phyloP scores from a whole-genome alignment of 1,140 invertebrate species.

The Drosophila rufa region DNA sequence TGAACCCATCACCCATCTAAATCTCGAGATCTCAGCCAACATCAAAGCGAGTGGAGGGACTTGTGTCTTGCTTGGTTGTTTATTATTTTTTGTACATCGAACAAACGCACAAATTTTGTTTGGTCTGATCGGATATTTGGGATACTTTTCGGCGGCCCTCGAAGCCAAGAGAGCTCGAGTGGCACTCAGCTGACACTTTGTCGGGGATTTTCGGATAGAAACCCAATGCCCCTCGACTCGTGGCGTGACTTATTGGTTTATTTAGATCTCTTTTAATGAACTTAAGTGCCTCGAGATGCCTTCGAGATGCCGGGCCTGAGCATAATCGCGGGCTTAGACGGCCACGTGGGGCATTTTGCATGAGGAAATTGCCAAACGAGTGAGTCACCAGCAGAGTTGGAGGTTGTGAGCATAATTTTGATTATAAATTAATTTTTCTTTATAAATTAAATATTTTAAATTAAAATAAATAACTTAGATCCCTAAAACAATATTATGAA shows the following conservation, averaged over 20 bases:
- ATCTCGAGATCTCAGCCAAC: slow-evolving; percentile 32
- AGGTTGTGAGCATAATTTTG: too few species aligned
- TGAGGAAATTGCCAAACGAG: slow-evolving; percentile 27
- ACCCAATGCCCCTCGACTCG: slow-evolving; percentile 75
- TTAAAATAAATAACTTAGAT: too few species aligned
- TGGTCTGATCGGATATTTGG: slow-evolving; percentile 21
- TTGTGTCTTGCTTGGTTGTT: slow-evolving; percentile 17
- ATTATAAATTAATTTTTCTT: too few species aligned
- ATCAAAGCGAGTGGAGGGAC: slow-evolving; percentile 27
- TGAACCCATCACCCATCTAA: slow-evolving; percentile 21
- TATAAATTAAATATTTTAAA: too few species aligned
- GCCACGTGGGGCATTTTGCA: slow-evolving; percentile 27
- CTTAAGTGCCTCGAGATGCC: slow-evolving; percentile 74
- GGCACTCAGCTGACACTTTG: slow-evolving; percentile 81
- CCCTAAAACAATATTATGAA: too few species aligned
- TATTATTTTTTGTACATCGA: slow-evolving; percentile 35
- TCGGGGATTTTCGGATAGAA: slow-evolving; percentile 73
- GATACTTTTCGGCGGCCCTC: slow-evolving; percentile 26
- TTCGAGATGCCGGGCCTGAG: slow-evolving; percentile 36
- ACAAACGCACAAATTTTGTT: slow-evolving; percentile 56
- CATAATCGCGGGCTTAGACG: slow-evolving; percentile 58
- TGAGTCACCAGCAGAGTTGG: slow-evolving; percentile 28
- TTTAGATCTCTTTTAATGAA: slow-evolving; percentile 83
- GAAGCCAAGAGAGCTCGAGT: slow-evolving; percentile 57
- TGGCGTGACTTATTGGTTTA: slow-evolving; percentile 83